Base-by-base conservation (phyloP, 2,113 vertebrate genomes). In the Cisticola juncidis region DNA sequence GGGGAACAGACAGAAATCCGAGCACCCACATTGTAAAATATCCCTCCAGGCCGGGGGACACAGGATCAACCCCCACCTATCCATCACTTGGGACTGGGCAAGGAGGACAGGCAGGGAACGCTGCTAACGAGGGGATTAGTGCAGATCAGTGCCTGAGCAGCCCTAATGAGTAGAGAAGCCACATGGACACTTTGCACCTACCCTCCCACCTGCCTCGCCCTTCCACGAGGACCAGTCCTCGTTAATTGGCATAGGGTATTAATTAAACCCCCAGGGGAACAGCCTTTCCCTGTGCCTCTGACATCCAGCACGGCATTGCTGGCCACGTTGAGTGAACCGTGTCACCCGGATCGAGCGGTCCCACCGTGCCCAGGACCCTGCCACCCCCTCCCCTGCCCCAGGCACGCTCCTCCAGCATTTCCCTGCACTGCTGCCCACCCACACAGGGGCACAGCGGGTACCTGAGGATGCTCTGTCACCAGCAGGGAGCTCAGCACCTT, bases 41-140 rank as follows among this genome's bases (percentile, higher is more conserved):
- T 12, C 21, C 9, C 35, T 35, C 4, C 26, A 9, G 58, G 29
- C 23, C 0, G 0, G 29, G 29, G 24, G 50, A 57, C 35, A 57
- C 4, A 35, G 29, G 42, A 65, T 40, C 70, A 29, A 7, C 19
- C 53, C 45, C 11, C 9, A 5, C 29, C 33, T 21, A 97, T 74
- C 91, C 80, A 97, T 90, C 96, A 86, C 61, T 53, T 56, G 17
- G 68, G 69, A 94, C 4, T 1, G 0, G 82, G 83, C 28, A 94
- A 92, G 50, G 26, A 88, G 48, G 42, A n/a, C 29, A 76, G 62
- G 73, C 31, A 84, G 94, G 83, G 95, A 94, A 96, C 0, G 3
- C 72, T 62, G 69, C 92, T 97, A 96, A 97, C 12, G 20, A 97
- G 96, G 74, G 61, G 81, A 94, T 61, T 60, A 89, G 76, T 12